A percentile compares a stretch with the other conserved stretches of the same genome.
Evolutionary conservation across 2,113 vertebrate genomes (phyloP).

Genomic region (Montifringilla adamsi): DNA sequence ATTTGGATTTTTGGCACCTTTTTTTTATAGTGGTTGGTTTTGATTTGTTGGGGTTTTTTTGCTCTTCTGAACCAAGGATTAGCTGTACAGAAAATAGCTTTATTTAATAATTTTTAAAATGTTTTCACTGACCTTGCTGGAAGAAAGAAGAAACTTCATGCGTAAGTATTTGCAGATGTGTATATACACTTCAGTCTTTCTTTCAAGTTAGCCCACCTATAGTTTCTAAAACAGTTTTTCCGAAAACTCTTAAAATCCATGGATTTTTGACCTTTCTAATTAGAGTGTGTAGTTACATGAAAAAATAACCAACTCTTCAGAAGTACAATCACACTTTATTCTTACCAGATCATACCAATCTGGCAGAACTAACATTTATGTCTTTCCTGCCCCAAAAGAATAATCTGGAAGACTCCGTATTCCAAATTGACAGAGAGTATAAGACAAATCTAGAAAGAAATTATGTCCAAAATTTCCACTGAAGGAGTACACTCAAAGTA

Average conservation of each 20-base stretch:
- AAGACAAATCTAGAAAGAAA: background rate
- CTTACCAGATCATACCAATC: background rate
- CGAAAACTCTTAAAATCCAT: background rate
- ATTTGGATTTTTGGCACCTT: background rate
- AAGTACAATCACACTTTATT: background rate
- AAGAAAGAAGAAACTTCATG: background rate
- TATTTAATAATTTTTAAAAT: background rate
- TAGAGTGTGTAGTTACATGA: background rate
- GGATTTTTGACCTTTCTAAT: background rate
- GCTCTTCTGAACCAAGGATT: background rate
- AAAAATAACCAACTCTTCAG: background rate
- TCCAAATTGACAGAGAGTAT: accelerated
- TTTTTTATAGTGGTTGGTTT: background rate
- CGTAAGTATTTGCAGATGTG: background rate
- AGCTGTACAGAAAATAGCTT: background rate
- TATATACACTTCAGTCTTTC: background rate
- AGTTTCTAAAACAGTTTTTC: background rate
- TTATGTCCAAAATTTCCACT: background rate
- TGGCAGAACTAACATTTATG: background rate
- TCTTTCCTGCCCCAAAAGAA: background rate
- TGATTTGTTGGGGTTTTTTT: no score
- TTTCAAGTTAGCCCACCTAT: background rate
- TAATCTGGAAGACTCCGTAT: background rate
- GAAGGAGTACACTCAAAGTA: background rate
- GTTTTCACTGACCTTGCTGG: background rate